These are phyloP conservation scores for Tortrix viridana DNA, from an alignment of 2,888 invertebrate species.

Conservation along the genomic window DNA sequence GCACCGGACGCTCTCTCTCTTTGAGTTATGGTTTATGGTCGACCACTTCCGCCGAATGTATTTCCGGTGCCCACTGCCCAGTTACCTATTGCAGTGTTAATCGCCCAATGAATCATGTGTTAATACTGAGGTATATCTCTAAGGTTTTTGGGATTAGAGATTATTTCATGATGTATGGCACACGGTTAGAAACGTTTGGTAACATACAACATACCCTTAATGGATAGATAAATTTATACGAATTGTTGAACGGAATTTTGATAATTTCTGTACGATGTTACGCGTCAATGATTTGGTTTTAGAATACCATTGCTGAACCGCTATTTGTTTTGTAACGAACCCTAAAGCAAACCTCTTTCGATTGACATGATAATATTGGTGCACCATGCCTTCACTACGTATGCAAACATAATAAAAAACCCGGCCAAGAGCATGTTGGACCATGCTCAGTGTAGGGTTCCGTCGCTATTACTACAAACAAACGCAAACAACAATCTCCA, in stretches of 20 bases:
- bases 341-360: too few species aligned
- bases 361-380: too few species aligned
- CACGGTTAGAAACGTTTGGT: conserved; percentile 3
- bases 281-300: too few species aligned
- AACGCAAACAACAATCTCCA: too few species aligned
- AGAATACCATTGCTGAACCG: too few species aligned
- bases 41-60: conserved; percentile 74
- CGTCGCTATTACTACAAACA: too few species aligned
- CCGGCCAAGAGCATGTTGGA: too few species aligned
- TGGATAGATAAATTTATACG: background rate
- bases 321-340: too few species aligned
- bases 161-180: conserved; percentile 25
- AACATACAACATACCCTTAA: background rate
- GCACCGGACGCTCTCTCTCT: conserved; percentile 65
- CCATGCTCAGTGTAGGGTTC: too few species aligned
- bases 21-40: conserved; percentile 80
- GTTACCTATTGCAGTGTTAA: conserved; percentile 61
- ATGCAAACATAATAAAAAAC: too few species aligned
- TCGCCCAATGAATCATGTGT: conserved; percentile 74
- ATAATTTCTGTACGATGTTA: too few species aligned
- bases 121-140: conserved; percentile 55
- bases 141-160: conserved; percentile 33
- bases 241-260: background rate
- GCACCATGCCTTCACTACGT: too few species aligned
- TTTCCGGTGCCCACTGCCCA: conserved; percentile 64